Conservation (phyloP, 1,140 invertebrate species). For the Trachymyrmex septentrionalis region DNA sequence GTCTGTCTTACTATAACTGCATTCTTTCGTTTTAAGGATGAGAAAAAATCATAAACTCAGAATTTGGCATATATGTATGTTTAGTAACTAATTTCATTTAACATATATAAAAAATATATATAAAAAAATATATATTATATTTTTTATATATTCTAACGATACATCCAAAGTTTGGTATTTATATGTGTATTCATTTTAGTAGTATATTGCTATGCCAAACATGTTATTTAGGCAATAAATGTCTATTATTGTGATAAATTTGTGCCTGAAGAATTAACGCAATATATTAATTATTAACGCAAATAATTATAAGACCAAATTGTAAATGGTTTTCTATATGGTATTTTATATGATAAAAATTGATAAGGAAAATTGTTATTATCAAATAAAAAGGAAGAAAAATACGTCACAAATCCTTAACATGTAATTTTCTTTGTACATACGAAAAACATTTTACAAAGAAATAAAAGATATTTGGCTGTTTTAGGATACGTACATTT, state of each 20-base stretch:
- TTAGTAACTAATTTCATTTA: not conserved
- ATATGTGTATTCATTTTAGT: not conserved
- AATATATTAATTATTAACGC: too few species aligned
- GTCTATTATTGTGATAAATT: not conserved
- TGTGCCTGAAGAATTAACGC: not conserved
- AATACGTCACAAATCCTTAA: not conserved
- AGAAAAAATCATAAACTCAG: not conserved
- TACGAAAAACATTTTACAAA: not conserved
- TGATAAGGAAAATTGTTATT: slow-evolving; percentile 17
- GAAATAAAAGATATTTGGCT: not conserved
- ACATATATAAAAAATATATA: not conserved
- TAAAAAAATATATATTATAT: not conserved
- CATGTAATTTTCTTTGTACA: not conserved
- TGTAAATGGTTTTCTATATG: not conserved
- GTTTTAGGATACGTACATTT: not conserved
- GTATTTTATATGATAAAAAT: slow-evolving; percentile 11
- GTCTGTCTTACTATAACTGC: not conserved
- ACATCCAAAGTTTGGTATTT: not conserved
- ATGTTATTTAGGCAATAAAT: not conserved
- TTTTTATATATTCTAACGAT: not conserved
- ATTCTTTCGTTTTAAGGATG: not conserved
- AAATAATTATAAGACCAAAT: slow-evolving; percentile 7
- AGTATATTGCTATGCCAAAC: not conserved
- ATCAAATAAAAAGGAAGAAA: not conserved
- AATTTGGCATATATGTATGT: not conserved